phyloP scores from a whole-genome alignment of 1,140 invertebrate genomes.

The Drosophila equinoxialis region DNA sequence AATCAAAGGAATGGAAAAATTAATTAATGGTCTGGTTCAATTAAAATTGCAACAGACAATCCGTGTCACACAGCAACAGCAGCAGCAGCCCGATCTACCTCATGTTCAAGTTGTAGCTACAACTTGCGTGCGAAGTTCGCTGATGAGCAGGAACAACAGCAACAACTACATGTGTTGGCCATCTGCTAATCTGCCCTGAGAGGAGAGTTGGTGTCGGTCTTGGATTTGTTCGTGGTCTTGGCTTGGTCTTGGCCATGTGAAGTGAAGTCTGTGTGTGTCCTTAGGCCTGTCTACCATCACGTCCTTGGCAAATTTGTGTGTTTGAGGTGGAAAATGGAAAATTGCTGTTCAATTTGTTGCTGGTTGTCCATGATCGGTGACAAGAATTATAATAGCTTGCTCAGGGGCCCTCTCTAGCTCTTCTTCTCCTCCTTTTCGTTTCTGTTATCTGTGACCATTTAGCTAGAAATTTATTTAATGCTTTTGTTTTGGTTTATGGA shows the following conservation, averaged over 20 bases:
- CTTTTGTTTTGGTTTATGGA: constrained; percentile 28
- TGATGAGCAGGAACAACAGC: constrained; percentile 37
- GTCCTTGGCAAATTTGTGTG: constrained; percentile 65
- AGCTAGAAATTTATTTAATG: constrained; percentile 70
- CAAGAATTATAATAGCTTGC: constrained; percentile 79
- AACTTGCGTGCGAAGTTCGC: constrained; percentile 62
- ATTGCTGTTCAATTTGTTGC: constrained; percentile 81
- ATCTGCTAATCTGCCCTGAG: constrained; percentile 15
- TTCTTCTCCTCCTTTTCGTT: neutral
- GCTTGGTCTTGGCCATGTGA: neutral
- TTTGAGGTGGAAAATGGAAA: constrained; percentile 76
- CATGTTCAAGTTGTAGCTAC: constrained; percentile 70
- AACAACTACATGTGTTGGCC: constrained; percentile 65
- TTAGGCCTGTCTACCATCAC: constrained; percentile 66
- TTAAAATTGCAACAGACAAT: constrained; percentile 54
- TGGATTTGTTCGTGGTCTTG: constrained; percentile 13
- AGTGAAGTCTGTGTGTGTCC: constrained; percentile 49
- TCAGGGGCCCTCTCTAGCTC: constrained; percentile 30
- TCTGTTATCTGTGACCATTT: constrained; percentile 63
- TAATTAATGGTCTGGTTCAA: constrained; percentile 13
- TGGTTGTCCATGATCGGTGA: constrained; percentile 54
- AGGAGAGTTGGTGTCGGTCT: constrained; percentile 19
- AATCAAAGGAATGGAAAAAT: constrained; percentile 4
- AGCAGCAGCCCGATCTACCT: constrained; percentile 56
- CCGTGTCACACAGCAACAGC: constrained; percentile 69